Evolutionary conservation across 2,113 vertebrate genomes (phyloP).

Genomic region (Caranx ignobilis): DNA sequence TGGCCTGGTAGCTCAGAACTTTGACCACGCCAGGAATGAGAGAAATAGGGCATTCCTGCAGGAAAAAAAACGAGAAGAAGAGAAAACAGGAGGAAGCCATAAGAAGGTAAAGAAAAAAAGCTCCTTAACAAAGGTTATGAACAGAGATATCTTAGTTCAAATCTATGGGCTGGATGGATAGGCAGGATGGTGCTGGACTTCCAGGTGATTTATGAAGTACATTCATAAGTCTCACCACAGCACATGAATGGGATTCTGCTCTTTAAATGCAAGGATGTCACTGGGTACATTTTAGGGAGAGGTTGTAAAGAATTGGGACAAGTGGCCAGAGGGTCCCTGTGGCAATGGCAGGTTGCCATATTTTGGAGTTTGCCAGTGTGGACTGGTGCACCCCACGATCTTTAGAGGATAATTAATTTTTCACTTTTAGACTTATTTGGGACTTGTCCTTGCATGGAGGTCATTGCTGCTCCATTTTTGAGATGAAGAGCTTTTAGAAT

Average conservation of each 20-base stretch:
- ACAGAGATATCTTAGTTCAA: neutral
- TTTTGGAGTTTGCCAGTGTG: conserved; percentile 59
- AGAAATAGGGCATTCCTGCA: conserved; percentile 93
- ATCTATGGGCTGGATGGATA: neutral
- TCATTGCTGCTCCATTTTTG: conserved; percentile 64
- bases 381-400: conserved; percentile 53
- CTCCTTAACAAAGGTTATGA: neutral
- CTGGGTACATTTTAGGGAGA: conserved; percentile 48
- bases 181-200: neutral
- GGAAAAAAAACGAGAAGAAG: conserved; percentile 98
- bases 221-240: neutral
- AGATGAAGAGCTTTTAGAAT: conserved; percentile 46
- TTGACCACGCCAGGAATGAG: conserved; percentile 95
- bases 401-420: conserved; percentile 77
- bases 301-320: conserved; percentile 68
- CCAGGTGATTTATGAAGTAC: neutral
- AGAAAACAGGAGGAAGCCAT: conserved; percentile 97
- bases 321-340: conserved; percentile 67
- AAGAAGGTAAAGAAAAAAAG: conserved; percentile 88
- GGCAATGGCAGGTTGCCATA: conserved; percentile 66
- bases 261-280: conserved; percentile 31
- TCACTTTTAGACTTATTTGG: conserved; percentile 77
- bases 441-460: conserved; percentile 77
- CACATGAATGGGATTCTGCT: neutral
- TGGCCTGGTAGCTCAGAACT: conserved; percentile 93